Evolutionary conservation across 2,113 vertebrate genomes (phyloP).

Genomic region (Peucedramus taeniatus): DNA sequence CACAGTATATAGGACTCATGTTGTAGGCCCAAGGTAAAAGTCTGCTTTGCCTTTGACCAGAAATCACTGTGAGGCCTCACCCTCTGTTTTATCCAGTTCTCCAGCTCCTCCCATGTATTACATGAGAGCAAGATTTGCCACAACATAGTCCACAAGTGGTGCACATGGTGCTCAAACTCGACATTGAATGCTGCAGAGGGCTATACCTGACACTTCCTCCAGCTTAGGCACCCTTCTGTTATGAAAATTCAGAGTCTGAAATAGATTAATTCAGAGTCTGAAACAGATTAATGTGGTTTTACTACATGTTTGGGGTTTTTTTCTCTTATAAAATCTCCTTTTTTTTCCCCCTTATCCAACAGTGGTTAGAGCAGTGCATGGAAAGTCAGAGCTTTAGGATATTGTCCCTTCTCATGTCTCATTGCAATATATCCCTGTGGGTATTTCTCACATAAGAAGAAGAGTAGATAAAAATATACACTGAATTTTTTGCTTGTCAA

Average conservation of each 20-base stretch:
- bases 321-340: neutral
- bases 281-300: neutral
- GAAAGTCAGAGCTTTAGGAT: neutral
- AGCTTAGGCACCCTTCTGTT: rapidly evolving
- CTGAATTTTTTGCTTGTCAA: neutral
- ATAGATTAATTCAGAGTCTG: neutral
- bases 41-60: neutral
- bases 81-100: neutral
- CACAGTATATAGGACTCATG: rapidly evolving
- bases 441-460: neutral
- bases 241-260: neutral
- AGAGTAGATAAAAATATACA: neutral
- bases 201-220: neutral
- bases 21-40: neutral
- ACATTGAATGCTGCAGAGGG: neutral
- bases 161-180: neutral
- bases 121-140: neutral
- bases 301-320: neutral
- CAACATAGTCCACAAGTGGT: neutral
- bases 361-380: neutral
- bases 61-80: neutral
- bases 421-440: neutral
- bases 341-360: rapidly evolving
- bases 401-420: neutral
- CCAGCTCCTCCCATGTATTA: neutral